These are phyloP conservation scores for Pachyseris speciosa DNA, from an alignment of 64 coral and sea anemone genomes.

Conservation along the genomic window DNA sequence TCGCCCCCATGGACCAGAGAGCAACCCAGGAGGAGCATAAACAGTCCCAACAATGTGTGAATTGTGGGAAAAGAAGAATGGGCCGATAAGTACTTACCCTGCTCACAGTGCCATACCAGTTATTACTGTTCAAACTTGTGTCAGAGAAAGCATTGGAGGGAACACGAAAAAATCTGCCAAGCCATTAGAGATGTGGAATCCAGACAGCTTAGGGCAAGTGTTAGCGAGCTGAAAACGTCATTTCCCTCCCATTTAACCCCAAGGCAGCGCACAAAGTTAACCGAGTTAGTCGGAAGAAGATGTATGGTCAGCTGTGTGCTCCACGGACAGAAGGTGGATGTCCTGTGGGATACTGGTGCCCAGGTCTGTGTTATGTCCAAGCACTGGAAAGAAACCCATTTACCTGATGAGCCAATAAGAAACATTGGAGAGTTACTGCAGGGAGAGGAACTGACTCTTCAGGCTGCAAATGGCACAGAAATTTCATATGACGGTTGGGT, in stretches of 20 bases:
- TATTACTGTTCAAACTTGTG: conserved; percentile 23
- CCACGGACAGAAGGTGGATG: conserved; percentile 35
- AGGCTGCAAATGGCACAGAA: conserved; percentile 41
- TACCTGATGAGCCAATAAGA: conserved; percentile 21
- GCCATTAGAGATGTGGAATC: conserved; percentile 17
- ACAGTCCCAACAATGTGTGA: conserved; percentile 2
- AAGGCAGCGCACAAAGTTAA: not conserved
- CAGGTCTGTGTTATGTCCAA: conserved; percentile 51
- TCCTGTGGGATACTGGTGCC: conserved; percentile 46
- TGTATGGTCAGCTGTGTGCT: conserved; percentile 7
- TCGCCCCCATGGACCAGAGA: not conserved
- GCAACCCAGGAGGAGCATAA: not conserved
- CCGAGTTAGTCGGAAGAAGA: not conserved
- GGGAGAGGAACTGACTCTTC: conserved; percentile 21
- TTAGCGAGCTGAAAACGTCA: not conserved
- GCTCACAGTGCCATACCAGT: conserved; percentile 17
- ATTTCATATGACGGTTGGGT: conserved; percentile 1
- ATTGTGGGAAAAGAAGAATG: not conserved
- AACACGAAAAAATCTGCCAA: not conserved
- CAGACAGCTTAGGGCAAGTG: not conserved
- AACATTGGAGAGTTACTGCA: conserved; percentile 14
- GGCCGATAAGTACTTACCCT: not conserved
- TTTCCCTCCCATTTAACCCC: not conserved
- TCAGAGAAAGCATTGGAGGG: not conserved
- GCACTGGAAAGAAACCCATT: conserved; percentile 11